Evolutionary conservation across 2,888 invertebrate genomes (phyloP).

Genomic region (Lamproptera curius): DNA sequence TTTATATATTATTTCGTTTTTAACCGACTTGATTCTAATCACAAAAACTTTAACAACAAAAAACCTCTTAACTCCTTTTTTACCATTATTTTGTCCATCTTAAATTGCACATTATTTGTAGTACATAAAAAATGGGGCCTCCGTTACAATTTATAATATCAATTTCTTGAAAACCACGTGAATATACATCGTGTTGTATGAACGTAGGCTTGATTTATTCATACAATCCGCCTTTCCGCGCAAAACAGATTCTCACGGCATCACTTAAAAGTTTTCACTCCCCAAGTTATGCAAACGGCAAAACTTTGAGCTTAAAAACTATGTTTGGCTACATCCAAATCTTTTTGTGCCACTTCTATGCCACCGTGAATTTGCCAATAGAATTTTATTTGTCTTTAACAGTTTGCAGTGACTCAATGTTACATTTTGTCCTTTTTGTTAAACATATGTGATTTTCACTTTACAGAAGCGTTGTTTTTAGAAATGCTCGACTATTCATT

Average conservation of each 20-base stretch:
- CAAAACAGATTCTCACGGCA: conserved; percentile 44
- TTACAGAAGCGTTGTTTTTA: no score
- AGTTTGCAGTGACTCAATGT: conserved; percentile 7
- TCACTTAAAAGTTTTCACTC: conserved; percentile 57
- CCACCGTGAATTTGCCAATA: conserved; percentile 28
- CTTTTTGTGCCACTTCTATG: conserved; percentile 68
- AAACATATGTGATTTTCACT: no score
- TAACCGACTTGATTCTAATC: no score
- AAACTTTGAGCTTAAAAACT: conserved; percentile 64
- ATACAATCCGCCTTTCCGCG: conserved; percentile 13
- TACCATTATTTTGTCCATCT: no score
- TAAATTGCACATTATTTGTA: no score
- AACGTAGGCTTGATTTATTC: no score
- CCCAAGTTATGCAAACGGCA: conserved; percentile 69
- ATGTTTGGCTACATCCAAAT: conserved; percentile 56
- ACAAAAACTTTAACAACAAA: no score
- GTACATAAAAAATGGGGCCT: no score
- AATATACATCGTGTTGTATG: conserved; percentile 18
- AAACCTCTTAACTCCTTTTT: no score
- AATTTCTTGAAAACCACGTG: background rate
- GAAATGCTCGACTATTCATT: no score
- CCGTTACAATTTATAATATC: background rate
- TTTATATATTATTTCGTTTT: no score
- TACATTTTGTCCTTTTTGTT: no score
- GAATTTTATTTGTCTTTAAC: conserved; percentile 17